Conservation (phyloP, 2,888 invertebrate genomes). For the Eilema griseolum region DNA sequence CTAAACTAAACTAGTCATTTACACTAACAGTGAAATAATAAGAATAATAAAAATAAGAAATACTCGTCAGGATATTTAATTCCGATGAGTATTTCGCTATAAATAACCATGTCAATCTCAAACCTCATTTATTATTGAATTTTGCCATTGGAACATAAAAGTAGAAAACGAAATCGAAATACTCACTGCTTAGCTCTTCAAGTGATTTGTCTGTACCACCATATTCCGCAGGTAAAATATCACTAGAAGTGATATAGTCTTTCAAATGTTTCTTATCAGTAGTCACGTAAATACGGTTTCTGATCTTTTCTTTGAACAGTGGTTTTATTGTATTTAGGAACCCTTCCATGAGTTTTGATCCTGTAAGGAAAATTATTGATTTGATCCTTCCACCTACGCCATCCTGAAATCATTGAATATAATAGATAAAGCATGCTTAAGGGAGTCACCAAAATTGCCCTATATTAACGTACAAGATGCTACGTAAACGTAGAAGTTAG, state of each 20-base stretch:
- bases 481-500: too few species aligned
- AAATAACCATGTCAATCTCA: too few species aligned
- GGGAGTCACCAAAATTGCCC: too few species aligned
- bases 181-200: not conserved
- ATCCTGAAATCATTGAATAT: not conserved
- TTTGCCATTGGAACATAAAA: too few species aligned
- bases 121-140: too few species aligned
- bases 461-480: too few species aligned
- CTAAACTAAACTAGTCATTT: too few species aligned
- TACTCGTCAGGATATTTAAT: too few species aligned
- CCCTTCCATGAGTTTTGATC: not conserved
- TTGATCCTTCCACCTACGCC: not conserved
- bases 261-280: slow-evolving; percentile 1
- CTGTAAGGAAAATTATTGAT: not conserved
- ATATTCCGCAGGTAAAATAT: not conserved
- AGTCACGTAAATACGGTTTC: not conserved
- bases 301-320: not conserved
- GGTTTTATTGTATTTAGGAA: not conserved
- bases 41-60: too few species aligned
- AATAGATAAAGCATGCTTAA: too few species aligned
- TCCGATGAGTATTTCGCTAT: too few species aligned
- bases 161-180: not conserved
- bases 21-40: too few species aligned
- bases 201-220: not conserved
- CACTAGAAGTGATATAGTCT: not conserved